phyloP scores from a whole-genome alignment of 23 tunicate genomes.

The Aplidium turbinatum region DNA sequence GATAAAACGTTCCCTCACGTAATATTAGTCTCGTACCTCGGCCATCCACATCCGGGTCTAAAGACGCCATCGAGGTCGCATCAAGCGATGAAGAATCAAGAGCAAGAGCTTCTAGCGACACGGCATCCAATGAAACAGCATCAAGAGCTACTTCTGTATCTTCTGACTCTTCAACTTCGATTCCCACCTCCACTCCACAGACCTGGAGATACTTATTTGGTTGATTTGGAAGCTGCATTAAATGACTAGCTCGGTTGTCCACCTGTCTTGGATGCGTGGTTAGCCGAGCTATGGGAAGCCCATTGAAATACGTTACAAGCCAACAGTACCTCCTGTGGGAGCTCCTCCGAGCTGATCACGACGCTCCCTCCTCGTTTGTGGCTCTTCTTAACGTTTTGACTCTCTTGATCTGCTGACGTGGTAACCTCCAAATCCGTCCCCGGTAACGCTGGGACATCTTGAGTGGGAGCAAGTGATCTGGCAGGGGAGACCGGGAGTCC shows the following conservation, averaged over 20 bases:
- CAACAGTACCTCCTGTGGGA: conserved; percentile 65
- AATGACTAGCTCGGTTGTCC: no score
- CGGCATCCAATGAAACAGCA: conserved; percentile 48
- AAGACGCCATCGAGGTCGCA: background rate
- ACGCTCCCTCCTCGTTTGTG: conserved; percentile 51
- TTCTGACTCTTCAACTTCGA: conserved; percentile 39
- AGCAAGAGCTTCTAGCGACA: conserved; percentile 38
- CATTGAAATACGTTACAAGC: no score
- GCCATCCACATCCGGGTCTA: no score
- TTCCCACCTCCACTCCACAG: conserved; percentile 45
- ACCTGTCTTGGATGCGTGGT: no score
- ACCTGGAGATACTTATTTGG: no score
- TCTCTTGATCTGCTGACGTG: background rate
- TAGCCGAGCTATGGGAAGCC: no score
- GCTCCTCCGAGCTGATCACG: conserved; percentile 52
- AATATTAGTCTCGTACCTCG: no score
- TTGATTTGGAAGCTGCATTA: no score
- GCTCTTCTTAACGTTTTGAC: conserved; percentile 1
- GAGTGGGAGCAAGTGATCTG: background rate
- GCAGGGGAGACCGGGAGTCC: conserved; percentile 38
- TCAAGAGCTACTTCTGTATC: conserved; percentile 47
- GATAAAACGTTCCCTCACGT: no score
- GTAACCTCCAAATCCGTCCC: background rate
- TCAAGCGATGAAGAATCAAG: conserved; percentile 13
- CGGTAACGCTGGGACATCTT: background rate